A percentile compares a stretch with the other conserved stretches of the same genome.
Evolutionary conservation across 2,888 invertebrate genomes (phyloP).

Genomic region (Cantharis flavilabris): DNA sequence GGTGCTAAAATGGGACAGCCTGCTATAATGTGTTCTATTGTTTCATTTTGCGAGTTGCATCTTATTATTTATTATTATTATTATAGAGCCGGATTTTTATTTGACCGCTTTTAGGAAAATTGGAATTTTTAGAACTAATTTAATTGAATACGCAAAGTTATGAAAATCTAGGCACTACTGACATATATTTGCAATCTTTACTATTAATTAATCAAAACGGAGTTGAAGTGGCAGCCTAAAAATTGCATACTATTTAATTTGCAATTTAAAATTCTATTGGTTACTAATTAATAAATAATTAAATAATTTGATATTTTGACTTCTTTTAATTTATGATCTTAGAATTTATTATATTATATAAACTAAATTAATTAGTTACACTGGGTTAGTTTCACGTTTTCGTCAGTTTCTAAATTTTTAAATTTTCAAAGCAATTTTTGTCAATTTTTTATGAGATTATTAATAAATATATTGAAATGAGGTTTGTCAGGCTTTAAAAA

Average conservation of each 20-base stretch:
- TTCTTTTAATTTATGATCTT: background rate
- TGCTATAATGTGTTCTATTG: too few species aligned
- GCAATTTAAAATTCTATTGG: background rate
- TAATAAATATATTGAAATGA: too few species aligned
- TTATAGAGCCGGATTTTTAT: too few species aligned
- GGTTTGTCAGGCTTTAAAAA: too few species aligned
- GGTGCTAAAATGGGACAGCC: too few species aligned
- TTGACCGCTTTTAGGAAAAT: too few species aligned
- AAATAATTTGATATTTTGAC: background rate
- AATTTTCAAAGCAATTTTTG: too few species aligned
- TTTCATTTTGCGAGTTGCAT: too few species aligned
- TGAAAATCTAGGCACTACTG: background rate
- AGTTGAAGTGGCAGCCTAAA: background rate
- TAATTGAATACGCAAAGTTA: background rate
- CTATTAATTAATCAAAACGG: background rate
- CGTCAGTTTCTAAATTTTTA: background rate
- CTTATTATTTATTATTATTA: too few species aligned
- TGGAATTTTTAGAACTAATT: too few species aligned
- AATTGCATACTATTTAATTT: background rate
- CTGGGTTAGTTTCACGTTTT: background rate
- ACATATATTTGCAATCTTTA: background rate
- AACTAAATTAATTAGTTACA: background rate
- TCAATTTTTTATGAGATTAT: too few species aligned
- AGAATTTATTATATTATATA: background rate
- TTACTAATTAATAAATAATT: background rate